Base-by-base conservation (phyloP, 1,140 invertebrate species). In the Heliconius congener region DNA sequence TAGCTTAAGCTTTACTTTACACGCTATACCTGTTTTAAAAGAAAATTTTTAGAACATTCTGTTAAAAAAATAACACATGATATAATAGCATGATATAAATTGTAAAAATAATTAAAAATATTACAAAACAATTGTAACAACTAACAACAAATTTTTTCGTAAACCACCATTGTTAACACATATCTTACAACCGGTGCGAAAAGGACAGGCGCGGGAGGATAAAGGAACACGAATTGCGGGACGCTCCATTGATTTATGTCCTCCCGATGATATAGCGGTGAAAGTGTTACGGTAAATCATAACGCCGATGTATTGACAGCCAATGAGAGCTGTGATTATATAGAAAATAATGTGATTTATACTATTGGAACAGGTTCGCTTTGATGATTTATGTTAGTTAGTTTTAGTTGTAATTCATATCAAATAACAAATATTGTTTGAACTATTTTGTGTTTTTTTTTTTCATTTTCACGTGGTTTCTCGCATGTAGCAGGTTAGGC, bases 261-360 rank as follows among this genome's bases (percentile, higher is more conserved):
- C 81, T 73, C 73, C 74, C 86, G 82, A 89, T 90, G 90, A 89
- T 88, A 81, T 85, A 88, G 85, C 83, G 85, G 88, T 87, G 90
- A 93, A 92, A 92, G 90, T 91, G 92, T 92, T 92, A 89, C 81
- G 81, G 76, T 94, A 89, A 92, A 93, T 94, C 90, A 94, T 90
- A 90, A 81, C 78, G 77, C 79, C 83, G 78, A 85, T 89, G 91
- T 91, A 94, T 94, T 94, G 92, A 94, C 92, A 94, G 86, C 87
- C 85, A 77, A 87, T 91, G 92, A 93, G 91, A 88, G 87, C 87
- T 82, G 85, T 89, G 81, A 89, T 90, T 91, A 90, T 88, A 87
- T 79, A 81, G 82, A 77, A 86, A 87, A 87, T 88, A 88, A 87
- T 87, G 81, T 85, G 79, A 86, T 90, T 85, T 83, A 82, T 74